phyloP scores from a whole-genome alignment of 2,888 invertebrate genomes.

The Tipula vernalis region DNA sequence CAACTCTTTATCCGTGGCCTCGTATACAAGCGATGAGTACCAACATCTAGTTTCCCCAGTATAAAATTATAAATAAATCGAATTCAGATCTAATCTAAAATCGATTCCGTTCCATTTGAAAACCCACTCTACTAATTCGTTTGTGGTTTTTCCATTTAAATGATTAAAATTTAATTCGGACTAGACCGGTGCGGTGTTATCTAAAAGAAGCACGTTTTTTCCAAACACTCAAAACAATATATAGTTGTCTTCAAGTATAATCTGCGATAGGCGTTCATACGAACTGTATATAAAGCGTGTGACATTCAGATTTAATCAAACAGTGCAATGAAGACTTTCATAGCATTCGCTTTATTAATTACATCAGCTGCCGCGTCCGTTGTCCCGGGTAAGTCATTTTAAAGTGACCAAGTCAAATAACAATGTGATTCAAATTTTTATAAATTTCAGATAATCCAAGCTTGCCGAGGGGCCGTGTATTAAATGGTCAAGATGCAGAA shows the following conservation, averaged over 20 bases:
- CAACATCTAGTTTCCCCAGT: too few relatives aligned
- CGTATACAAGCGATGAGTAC: too few relatives aligned
- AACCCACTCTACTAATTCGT: too few relatives aligned
- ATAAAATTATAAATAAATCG: too few relatives aligned
- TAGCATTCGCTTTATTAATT: not conserved
- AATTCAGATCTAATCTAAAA: too few relatives aligned
- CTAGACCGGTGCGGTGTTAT: not conserved
- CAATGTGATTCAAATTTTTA: too few relatives aligned
- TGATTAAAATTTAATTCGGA: too few relatives aligned
- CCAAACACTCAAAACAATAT: not conserved
- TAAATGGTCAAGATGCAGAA: not conserved
- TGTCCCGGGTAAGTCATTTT: not conserved
- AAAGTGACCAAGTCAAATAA: not conserved
- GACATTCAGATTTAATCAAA: not conserved
- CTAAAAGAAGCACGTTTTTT: not conserved
- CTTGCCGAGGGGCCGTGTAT: not conserved
- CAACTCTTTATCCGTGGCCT: too few relatives aligned
- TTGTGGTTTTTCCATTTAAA: too few relatives aligned
- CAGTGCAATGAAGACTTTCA: not conserved
- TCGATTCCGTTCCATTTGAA: too few relatives aligned
- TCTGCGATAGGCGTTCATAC: not conserved
- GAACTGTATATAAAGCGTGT: not conserved
- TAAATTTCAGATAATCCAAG: not conserved
- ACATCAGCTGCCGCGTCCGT: not conserved
- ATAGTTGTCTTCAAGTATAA: not conserved